Percentiles rank a stretch among this genome's conserved stretches.
Conservation (phyloP, 2,888 invertebrate genomes). For the Tipula helvola region DNA sequence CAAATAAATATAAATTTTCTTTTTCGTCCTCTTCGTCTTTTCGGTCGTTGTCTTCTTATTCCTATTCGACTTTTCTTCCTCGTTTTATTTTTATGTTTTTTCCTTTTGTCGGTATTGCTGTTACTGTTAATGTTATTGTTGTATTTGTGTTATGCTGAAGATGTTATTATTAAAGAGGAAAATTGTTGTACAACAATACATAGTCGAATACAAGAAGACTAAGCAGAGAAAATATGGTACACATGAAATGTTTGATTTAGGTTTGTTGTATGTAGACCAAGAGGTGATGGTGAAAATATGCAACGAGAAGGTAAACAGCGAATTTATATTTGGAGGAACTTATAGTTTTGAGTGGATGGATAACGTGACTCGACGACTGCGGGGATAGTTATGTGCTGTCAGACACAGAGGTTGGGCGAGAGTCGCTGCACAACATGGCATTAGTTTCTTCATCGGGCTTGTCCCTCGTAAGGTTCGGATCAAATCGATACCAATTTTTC, state of each 20-base stretch:
- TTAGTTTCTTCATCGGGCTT: too few species aligned
- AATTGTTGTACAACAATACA: neutral
- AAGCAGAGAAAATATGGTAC: neutral
- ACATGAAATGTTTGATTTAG: neutral
- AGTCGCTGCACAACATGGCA: too few species aligned
- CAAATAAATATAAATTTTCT: conserved; percentile 14
- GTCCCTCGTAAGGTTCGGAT: too few species aligned
- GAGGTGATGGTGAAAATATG: neutral
- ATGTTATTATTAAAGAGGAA: neutral
- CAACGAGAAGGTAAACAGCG: neutral
- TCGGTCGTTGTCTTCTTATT: neutral
- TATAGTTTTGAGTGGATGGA: too few species aligned
- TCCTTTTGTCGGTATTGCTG: neutral
- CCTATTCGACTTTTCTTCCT: neutral
- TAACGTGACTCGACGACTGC: too few species aligned
- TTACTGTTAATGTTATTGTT: neutral
- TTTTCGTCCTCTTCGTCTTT: neutral
- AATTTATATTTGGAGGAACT: too few species aligned
- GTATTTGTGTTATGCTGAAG: neutral
- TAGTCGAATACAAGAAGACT: neutral
- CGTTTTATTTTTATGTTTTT: neutral
- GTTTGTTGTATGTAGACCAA: neutral
- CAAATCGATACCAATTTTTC: too few species aligned
- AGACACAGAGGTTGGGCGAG: too few species aligned
- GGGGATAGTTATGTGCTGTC: too few species aligned